Conservation (phyloP, 2,797 vertebrate genomes). For the Rallus crepitans region DNA sequence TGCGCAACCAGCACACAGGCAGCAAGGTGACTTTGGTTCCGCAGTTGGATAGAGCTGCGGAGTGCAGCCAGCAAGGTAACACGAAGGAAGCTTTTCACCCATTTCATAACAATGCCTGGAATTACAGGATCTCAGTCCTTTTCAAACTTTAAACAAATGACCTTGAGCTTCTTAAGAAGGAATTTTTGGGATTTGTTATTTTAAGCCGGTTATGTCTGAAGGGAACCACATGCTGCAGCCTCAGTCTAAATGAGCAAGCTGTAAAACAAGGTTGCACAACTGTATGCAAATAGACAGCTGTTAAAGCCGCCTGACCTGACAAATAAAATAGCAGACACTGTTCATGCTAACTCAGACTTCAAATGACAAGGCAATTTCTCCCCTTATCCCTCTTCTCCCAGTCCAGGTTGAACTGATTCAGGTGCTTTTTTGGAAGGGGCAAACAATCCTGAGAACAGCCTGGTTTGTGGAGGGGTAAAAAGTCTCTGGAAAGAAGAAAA, state of each 20-base stretch:
- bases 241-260: conserved; percentile 35
- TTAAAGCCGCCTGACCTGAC: background rate
- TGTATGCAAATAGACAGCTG: conserved; percentile 26
- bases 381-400: background rate
- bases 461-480: background rate
- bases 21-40: background rate
- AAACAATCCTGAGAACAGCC: background rate
- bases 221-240: conserved; percentile 45
- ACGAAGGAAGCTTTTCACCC: background rate
- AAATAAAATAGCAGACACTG: background rate
- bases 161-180: conserved; percentile 41
- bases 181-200: background rate
- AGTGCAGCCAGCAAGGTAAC: background rate
- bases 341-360: background rate
- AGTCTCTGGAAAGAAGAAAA: background rate
- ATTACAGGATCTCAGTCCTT: conserved; percentile 12
- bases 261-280: conserved; percentile 15
- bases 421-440: background rate
- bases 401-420: background rate
- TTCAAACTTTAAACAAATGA: conserved; percentile 31
- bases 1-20: background rate
- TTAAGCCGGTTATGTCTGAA: conserved; percentile 48
- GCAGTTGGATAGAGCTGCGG: background rate
- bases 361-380: background rate
- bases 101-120: background rate